Base-by-base conservation (phyloP, 2,797 vertebrate species). In the Lophius americanus region DNA sequence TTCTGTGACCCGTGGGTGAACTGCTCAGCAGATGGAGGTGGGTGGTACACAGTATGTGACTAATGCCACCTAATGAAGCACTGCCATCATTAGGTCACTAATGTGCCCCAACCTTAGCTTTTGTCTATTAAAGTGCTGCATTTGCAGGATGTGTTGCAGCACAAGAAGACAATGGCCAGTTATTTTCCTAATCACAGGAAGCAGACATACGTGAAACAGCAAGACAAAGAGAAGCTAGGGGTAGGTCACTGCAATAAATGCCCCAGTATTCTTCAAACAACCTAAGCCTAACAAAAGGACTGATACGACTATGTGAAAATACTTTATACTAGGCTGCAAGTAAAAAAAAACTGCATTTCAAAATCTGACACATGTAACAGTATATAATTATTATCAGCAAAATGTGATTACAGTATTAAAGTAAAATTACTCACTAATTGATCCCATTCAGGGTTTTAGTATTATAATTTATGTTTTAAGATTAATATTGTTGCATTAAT, bases 11-110 rank as follows among this genome's bases (percentile, higher is more conserved):
- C 9, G 3, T 46, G 67, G 48, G 53, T 74, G 60, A 65, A 70
- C 72, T 43, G 42, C 46, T 59, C 49, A 64, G 57, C 57, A 73
- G 50, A 76, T 68, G 77, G 52, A 67, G 49, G 33, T 42, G 53
- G 46, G 37, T 38, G 7, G 7, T 38, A 38, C n/a, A 60, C 53
- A 35, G 13, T 47, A 36, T 66, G 68, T 49, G 46, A 14, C 32
- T 14, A 9, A 6, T 3, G 51, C n/a, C 14, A 10, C 11, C 67
- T 64, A 62, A 49, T 50, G 49, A 61, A 13, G 39, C 23, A 9
- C 4, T 36, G 50, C 60, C 23, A 62, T 51, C 47, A 69, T 78
- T 52, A 70, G 37, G 41, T 32, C 60, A 33, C 62, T 65, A 64
- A 65, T 70, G 65, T 62, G 14, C 51, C 6, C 12, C 39, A 33